Base-by-base conservation (phyloP, 2,888 invertebrate species). In the Meiosimyza decipiens region DNA sequence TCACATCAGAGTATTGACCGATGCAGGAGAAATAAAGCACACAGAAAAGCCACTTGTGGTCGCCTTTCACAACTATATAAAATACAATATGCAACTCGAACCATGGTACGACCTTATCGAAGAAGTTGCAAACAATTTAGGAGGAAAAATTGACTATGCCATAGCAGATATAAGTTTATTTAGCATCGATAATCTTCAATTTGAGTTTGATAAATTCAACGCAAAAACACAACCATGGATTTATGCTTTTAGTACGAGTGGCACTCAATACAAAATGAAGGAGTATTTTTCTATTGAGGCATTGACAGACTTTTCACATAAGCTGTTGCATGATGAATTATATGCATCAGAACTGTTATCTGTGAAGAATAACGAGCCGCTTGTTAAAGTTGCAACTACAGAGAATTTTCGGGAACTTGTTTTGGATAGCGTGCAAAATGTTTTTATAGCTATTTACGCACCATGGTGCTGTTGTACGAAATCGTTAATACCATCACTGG, bases 141-240 rank as follows among this genome's bases (percentile, higher is more conserved):
- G 13, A n/a, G 55, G 13, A 12, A 60, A 28, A 15, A n/a, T 33
- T 28, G 33, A 60, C 5, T 60, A 40, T 60, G 33, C 60, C 15
- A 9, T 60, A 60, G 60, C 60, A 1, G 60, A 60, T 60, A n/a
- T 60, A n/a, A 60, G n/a, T 15, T 60, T n/a, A 15, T 60, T 60
- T 33, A n/a, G 33, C 7, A 11, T 40, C 1, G 28, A n/a, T 33
- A 60, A 28, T 15, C 9, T 28, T 13, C 15, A n/a, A n/a, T 60
- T 60, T 13, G 60, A 60, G 22, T 60, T 40, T 60, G 28, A n/a
- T 13, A 15, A 4, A 3, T 33, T 60, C 3, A 7, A 28, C 15
- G 33, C n/a, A 15, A 4, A n/a, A 9, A 33, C 22, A 15, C n/a
- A 15, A 33, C 60, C 60, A 33, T 33, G 12, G 12, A 15, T 40